Conservation (phyloP, 1,140 invertebrate genomes). For the Armadillidium nasatum region DNA sequence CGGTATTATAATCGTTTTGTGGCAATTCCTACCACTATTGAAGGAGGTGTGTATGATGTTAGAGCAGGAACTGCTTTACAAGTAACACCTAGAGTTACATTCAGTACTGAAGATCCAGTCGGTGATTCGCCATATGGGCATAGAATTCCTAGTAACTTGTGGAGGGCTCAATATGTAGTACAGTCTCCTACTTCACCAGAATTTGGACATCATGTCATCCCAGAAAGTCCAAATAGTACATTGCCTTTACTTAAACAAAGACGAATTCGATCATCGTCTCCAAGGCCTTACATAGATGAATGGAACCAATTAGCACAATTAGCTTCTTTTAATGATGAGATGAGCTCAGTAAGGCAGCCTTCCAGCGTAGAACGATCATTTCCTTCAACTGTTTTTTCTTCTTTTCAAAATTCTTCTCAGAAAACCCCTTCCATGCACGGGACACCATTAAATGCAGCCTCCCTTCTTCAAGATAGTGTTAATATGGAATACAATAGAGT, state of each 20-base stretch:
- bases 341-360: constrained; percentile 71
- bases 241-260: constrained; percentile 53
- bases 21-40: constrained; percentile 38
- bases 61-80: constrained; percentile 46
- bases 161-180: background rate
- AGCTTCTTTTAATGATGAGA: constrained; percentile 41
- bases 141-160: background rate
- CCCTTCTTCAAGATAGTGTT: constrained; percentile 20
- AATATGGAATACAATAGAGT: background rate
- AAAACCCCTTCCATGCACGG: constrained; percentile 41
- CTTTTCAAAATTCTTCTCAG: constrained; percentile 40
- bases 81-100: constrained; percentile 56
- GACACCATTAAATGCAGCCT: constrained; percentile 20
- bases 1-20: background rate
- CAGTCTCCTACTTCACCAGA: constrained; percentile 38
- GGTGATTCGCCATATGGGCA: background rate
- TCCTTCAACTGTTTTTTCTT: constrained; percentile 54
- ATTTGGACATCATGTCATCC: constrained; percentile 43
- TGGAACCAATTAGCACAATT: constrained; percentile 65
- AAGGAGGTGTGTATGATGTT: constrained; percentile 44
- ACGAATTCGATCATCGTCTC: constrained; percentile 63
- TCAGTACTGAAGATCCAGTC: constrained; percentile 62
- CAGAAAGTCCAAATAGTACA: constrained; percentile 45
- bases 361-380: constrained; percentile 73
- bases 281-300: constrained; percentile 52